Evolutionary conservation across 2,888 invertebrate species (phyloP), one percentile per base, ranked within the genome.

Genomic region (Drosophila pegasa): DNA sequence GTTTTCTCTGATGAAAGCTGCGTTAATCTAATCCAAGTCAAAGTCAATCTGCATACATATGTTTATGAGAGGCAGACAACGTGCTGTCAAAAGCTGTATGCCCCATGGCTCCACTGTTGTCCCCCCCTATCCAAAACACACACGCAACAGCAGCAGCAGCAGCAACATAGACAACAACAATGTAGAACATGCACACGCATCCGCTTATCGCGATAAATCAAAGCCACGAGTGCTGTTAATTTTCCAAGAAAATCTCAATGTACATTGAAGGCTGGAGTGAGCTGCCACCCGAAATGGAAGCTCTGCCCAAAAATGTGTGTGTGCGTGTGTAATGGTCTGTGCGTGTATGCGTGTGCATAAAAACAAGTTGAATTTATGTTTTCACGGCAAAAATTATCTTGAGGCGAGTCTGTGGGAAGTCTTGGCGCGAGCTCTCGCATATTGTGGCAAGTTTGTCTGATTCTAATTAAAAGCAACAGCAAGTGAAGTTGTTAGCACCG

Each of bases 221-320:
- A 88, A 86, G 86, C 81, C 83, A 80, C 85, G 82, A 81, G 85
- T 86, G 87, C 70, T 88, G 87, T 86, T 87, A 88, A 88, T 84
- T 88, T 85, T 86, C 88, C 80, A 71, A 80, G 88, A 76, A 84
- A 71, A 75, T 80, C 67, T 48, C 61, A 77, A 59, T 58, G 77
- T 29, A 41, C 12, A 40, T 43, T 29, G 43, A 45, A 27, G 18
- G 5, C 33, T 18, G 38, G 38, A 27, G 38, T 6, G 52, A 18
- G 35, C 8, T 48, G 56, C 41, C 22, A 33, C 56, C 54, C 48
- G 58, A 80, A 76, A 68, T 73, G 61, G 54, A 48, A 76, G 67
- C 41, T 63, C 47, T 68, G 40, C 59, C 67, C 72, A 50, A 33
- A 58, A 62, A 68, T 25, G 2, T 16, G 45, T 29, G 27, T 45